Base-by-base conservation (phyloP, 2,888 invertebrate genomes). In the Hyalella azteca region DNA sequence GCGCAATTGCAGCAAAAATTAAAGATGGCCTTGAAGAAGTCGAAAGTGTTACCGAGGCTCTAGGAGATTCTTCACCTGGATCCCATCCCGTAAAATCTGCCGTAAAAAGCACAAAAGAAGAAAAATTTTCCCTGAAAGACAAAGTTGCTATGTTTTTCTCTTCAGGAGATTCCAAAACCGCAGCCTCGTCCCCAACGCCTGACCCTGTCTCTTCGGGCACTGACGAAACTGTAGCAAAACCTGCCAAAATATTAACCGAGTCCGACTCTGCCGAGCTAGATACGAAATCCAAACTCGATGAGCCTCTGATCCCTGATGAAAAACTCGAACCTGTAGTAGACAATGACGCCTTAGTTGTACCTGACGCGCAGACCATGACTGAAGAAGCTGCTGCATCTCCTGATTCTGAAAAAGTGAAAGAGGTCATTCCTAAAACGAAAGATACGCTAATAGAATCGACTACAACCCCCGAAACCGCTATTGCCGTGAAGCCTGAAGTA, bases 141-240 rank as follows among this genome's bases (percentile, higher is more conserved):
- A 79, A 77, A 36, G 36, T 81, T 13, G 13, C 77, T 4, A 73
- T 40, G n/a, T 41, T 77, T 13, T 79, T 81, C 39, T 75, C 79
- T 36, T 66, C 66, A 7, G 32, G 36, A 36, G 39, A 66, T 36
- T 4, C 66, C 2, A 5, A 32, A 29, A 29, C 32, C 22, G 32
- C 36, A 66, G 66, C 19, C 19, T 66, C 66, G 9, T 3, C 66
- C 29, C 19, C 4, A 29, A n/a, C 29, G 19, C 19, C 36, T 2
- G 39, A 11, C 36, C 19, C 36, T 36, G n/a, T n/a, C n/a, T n/a
- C n/a, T n/a, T n/a, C n/a, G n/a, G n/a, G n/a, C n/a, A n/a, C n/a
- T n/a, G n/a, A n/a, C n/a, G n/a, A n/a, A n/a, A n/a, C n/a, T n/a
- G n/a, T n/a, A n/a, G n/a, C n/a, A n/a, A n/a, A 32, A 7, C 22